Conservation (phyloP, 2,797 vertebrate genomes). For the Antennarius maculatus region DNA sequence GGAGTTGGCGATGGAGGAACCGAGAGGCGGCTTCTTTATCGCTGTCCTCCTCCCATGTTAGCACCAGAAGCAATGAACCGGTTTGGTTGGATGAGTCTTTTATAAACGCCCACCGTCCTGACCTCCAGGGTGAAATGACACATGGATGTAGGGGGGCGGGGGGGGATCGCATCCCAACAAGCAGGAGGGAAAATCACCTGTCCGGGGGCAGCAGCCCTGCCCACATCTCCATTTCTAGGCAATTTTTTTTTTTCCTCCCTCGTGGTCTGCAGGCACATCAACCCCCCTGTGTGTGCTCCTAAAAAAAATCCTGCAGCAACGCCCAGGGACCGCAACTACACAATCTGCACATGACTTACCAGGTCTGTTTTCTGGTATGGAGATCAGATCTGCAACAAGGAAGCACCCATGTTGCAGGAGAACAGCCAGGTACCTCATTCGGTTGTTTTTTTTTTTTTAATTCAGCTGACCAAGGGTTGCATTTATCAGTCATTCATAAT, state of each 20-base stretch:
- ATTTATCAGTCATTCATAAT: slow-evolving; percentile 52
- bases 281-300: slow-evolving; percentile 49
- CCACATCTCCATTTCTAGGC: slow-evolving; percentile 46
- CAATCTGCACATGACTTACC: slow-evolving; percentile 67
- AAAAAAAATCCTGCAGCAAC: slow-evolving; percentile 78
- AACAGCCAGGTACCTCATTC: slow-evolving; percentile 18
- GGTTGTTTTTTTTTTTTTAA: slow-evolving; percentile 21
- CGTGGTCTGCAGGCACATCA: slow-evolving; percentile 53
- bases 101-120: slow-evolving; percentile 15
- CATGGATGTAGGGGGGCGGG: slow-evolving; percentile 23
- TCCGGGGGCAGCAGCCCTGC: slow-evolving; percentile 53
- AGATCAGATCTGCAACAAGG: slow-evolving; percentile 55
- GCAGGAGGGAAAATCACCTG: slow-evolving; percentile 50
- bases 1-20: slow-evolving; percentile 65
- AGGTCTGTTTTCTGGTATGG: slow-evolving; percentile 47
- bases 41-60: slow-evolving; percentile 30
- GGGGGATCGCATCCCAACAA: slow-evolving; percentile 43
- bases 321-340: slow-evolving; percentile 74
- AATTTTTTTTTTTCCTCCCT: slow-evolving; percentile 48
- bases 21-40: slow-evolving; percentile 35
- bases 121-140: slow-evolving; percentile 24
- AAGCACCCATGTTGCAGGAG: slow-evolving; percentile 41
- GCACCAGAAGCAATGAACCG: slow-evolving; percentile 8
- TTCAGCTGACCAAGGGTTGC: slow-evolving; percentile 14
- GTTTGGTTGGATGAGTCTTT: slow-evolving; percentile 21